Base-by-base conservation (phyloP, 2,797 vertebrate species). In the Pseudopleuronectes americanus region DNA sequence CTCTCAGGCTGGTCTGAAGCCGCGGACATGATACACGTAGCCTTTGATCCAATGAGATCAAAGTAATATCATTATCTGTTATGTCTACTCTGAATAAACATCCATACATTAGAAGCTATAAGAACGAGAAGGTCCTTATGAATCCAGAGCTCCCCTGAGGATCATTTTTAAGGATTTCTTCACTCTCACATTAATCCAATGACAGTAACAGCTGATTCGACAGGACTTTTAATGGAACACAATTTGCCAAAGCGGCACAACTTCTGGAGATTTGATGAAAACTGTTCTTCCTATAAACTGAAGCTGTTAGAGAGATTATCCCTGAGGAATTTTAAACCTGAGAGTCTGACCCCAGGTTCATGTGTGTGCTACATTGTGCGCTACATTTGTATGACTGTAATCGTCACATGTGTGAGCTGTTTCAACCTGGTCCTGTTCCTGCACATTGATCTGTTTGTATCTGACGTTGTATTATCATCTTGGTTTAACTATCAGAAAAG, bases 1-100 rank as follows among this genome's bases (percentile, higher is more conserved):
- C 4, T 65, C 36, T 65, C 36, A 4, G 51, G 24, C 60, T 45
- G 16, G 33, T 51, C n/a, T 38, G 26, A 63, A 49, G 16, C 43
- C 48, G 49, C 38, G n/a, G 23, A 43, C 55, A 6, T 49, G 53
- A 26, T 28, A 21, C 16, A 24, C 10, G 13, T 14, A 23, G 28
- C 24, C 24, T 24, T 23, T 8, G 3, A 26, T 45, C 9, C 1
- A 58, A 26, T 8, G 6, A 23, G 3, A 58, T 49, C 41, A 0
- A 2, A 1, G 53, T 2, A 2, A 31, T 48, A 36, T 57, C 3
- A 23, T 26, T 26, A 53, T 19, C 10, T 19, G 7, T 8, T 0
- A 26, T 47, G 33, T 67, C 7, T 9, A 23, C 6, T 38, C 6
- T 0, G 17, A 51, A 51, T 52, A 52, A 62, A 28, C 2, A 13